A percentile compares a stretch with the other conserved stretches of the same genome.
phyloP scores from a whole-genome alignment of 2,797 vertebrate species.

The Eremophila alpestris region DNA sequence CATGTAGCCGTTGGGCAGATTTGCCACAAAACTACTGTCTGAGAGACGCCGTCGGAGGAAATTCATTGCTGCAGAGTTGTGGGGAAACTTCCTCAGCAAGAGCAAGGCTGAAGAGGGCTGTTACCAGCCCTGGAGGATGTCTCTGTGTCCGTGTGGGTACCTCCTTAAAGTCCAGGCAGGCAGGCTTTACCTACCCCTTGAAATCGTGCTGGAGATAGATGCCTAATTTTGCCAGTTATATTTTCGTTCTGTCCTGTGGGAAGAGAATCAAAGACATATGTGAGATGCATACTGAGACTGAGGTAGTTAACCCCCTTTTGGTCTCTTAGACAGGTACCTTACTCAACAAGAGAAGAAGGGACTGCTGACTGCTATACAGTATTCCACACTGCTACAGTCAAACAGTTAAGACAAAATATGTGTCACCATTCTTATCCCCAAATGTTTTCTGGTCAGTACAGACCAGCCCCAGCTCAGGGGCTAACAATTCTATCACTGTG shows the following conservation, averaged over 20 bases:
- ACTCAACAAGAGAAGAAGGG: neutral
- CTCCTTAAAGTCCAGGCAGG: neutral
- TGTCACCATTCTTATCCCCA: neutral
- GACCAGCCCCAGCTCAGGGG: neutral
- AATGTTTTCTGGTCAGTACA: neutral
- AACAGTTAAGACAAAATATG: neutral
- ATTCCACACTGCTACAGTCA: neutral
- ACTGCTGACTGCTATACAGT: neutral
- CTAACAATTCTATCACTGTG: neutral
- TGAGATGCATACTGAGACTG: neutral
- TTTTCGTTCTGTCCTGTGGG: slow-evolving; percentile 34
- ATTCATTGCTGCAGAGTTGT: slow-evolving; percentile 82
- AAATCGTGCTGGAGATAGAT: neutral
- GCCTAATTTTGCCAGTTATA: neutral
- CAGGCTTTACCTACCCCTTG: neutral
- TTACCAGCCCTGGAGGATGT: neutral
- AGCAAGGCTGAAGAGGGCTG: neutral
- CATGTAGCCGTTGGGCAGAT: slow-evolving; percentile 97
- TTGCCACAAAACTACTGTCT: slow-evolving; percentile 96
- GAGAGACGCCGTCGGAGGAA: slow-evolving; percentile 95
- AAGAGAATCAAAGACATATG: neutral
- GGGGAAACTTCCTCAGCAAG: neutral
- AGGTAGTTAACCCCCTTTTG: neutral
- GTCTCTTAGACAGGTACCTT: neutral
- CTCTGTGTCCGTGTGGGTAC: neutral